Evolutionary conservation across 30 jellyfish, hydroid and myxozoan genomes (phyloP), one percentile per base, ranked within the genome.

Genomic region (Rhopilema esculentum): DNA sequence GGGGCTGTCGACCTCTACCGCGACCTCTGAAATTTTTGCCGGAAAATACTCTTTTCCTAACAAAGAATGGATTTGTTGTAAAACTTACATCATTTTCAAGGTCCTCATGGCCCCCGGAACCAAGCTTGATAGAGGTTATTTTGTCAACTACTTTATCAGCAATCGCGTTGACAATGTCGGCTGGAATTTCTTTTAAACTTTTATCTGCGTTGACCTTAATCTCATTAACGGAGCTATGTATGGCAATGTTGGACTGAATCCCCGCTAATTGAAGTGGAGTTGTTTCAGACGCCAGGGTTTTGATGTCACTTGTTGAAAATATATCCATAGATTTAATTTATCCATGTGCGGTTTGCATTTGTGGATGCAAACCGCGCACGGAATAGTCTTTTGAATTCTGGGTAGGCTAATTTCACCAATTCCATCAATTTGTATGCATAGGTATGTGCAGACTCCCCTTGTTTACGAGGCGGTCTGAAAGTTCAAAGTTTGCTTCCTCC

Each of bases 261-360:
- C 85, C 88, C 1, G 78, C 79, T 9, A 71, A 27, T 29, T 83
- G 77, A 9, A 69, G 53, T 23, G 87, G 92, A 8, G 53, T 40
- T 27, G 75, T 83, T 32, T 83, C 88, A 29, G 16, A 77, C 8
- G 92, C 86, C 20, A 69, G 78, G 77, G 86, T 26, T n/a, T 69
- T 83, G 49, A 71, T 70, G 24, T 83, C 33, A 32, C 68, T 12
- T 6, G 25, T 66, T 51, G 18, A 9, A 30, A 83, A 69, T 17
- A 69, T 83, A 9, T 83, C 92, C 78, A 69, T 32, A n/a, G 88
- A 83, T 83, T 83, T 83, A 0, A 83, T n/a, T n/a, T n/a, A n/a
- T n/a, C n/a, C n/a, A n/a, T n/a, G 40, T 7, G 92, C 92, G 24
- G 22, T 71, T 51, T 83, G 92, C 92, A 83, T 69, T 29, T 83